Conservation (phyloP, 2,113 vertebrate species). For the Glaucidium brasilianum region DNA sequence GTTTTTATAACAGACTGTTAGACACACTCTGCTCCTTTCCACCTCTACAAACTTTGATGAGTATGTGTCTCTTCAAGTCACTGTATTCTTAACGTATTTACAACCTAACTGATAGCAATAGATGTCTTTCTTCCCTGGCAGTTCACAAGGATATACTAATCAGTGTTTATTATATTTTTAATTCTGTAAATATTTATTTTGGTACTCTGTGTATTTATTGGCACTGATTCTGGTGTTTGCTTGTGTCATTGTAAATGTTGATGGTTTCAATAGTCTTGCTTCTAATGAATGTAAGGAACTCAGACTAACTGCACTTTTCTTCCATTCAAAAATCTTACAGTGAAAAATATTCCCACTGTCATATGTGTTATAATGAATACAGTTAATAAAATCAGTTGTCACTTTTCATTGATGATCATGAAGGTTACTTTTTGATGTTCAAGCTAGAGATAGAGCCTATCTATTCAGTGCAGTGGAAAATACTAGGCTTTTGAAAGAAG, state of each 20-base stretch:
- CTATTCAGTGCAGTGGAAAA: not conserved
- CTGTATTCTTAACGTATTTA: slow-evolving; percentile 30
- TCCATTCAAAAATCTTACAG: slow-evolving; percentile 55
- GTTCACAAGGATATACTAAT: slow-evolving; percentile 69
- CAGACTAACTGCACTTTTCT: slow-evolving; percentile 71
- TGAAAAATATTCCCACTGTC: slow-evolving; percentile 65
- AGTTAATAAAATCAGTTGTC: slow-evolving; percentile 72
- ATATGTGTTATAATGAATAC: slow-evolving; percentile 66
- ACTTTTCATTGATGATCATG: slow-evolving; percentile 58
- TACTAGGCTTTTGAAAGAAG: not conserved
- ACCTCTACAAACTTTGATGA: not conserved
- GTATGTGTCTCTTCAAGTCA: not conserved
- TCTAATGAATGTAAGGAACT: slow-evolving; percentile 73
- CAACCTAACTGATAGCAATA: slow-evolving; percentile 70
- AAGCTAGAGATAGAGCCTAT: not conserved
- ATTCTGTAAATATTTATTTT: slow-evolving; percentile 80
- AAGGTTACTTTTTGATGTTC: slow-evolving; percentile 16
- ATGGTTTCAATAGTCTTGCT: slow-evolving; percentile 71
- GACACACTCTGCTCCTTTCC: slow-evolving; percentile 6
- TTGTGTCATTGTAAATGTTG: slow-evolving; percentile 69
- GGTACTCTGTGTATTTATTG: slow-evolving; percentile 76
- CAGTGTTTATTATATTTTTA: slow-evolving; percentile 77
- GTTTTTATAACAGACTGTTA: slow-evolving; percentile 67
- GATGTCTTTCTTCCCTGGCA: slow-evolving; percentile 53
- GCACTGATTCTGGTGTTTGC: slow-evolving; percentile 68